Evolutionary conservation across 2,888 invertebrate species (phyloP), one percentile per base, ranked within the genome.

Genomic region (Caprella mutica): DNA sequence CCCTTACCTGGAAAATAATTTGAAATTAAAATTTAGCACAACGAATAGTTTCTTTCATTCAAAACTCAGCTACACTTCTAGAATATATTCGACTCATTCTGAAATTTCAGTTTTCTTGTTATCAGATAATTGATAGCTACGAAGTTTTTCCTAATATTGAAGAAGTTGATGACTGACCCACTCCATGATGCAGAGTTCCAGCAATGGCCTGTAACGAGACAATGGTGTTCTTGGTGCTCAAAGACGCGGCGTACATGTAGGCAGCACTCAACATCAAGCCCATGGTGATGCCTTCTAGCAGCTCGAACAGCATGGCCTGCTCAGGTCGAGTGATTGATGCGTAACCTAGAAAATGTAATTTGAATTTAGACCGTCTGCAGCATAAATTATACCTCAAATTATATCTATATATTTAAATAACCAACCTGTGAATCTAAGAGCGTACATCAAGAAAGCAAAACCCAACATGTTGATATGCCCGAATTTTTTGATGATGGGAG

Each of bases 391-490:
- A 23, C 14, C 27, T 3, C 5, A 35, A n/a, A 6, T 17, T 24
- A 55, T 42, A 33, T 59, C 33, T 12, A 35, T 21, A 1, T 33
- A 50, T 30, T 43, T 52, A n/a, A 55, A 43, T 59, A 24, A 69
- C 74, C 74, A 69, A 82, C 83, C 86, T 33, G 84, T 69, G 53
- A 85, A 75, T 66, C 86, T 75, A 50, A 86, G 78, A 44, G 82
- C 81, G 68, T 86, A 86, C 69, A 85, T 84, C 23, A 85, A 73
- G 70, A 86, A 85, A 48, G 85, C 85, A 50, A 85, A 80, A 68
- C 84, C 83, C 19, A 86, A 76, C 29, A 86, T 83, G 69, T 85
- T 85, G 27, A 85, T 84, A 67, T 85, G 85, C 1, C 86, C 86
- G 54, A 85, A 75, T 67, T 77, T 78, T 50, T 80, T 77, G 65